Percentiles rank a stretch among this genome's conserved stretches.
Conservation (phyloP, 2,797 vertebrate species). For the Enteromius fasciolatus region DNA sequence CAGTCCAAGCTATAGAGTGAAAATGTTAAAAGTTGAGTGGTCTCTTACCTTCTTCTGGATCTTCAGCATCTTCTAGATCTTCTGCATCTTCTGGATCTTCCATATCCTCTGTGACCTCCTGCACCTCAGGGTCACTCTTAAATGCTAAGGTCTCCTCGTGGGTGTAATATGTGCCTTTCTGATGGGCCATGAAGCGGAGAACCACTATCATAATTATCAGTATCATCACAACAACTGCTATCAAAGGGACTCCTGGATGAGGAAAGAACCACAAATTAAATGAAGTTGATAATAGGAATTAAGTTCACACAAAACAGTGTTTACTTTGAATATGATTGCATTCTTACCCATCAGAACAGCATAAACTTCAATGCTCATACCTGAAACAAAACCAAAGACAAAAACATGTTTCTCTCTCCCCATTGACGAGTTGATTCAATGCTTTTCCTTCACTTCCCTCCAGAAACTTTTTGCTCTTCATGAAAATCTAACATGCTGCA, state of each 20-base stretch:
- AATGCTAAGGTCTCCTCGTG: conserved; percentile 77
- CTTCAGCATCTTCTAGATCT: background rate
- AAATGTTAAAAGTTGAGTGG: background rate
- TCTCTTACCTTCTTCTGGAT: conserved; percentile 7
- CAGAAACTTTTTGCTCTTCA: background rate
- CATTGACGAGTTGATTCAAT: background rate
- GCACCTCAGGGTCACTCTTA: conserved; percentile 73
- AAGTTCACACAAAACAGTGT: background rate
- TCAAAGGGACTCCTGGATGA: conserved; percentile 50
- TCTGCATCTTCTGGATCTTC: conserved; percentile 68
- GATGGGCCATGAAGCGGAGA: conserved; percentile 74
- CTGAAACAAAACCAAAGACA: conserved; percentile 26
- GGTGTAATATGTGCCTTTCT: conserved; percentile 88
- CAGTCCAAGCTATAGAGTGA: background rate
- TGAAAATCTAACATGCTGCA: background rate
- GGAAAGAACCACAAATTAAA: conserved; percentile 68
- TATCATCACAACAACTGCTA: conserved; percentile 68
- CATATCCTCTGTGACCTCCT: conserved; percentile 69
- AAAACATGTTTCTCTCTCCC: background rate
- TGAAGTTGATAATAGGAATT: background rate
- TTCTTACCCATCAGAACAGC: conserved; percentile 20
- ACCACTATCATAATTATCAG: conserved; percentile 72
- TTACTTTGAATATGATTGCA: background rate
- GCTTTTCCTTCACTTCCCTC: background rate
- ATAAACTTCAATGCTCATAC: background rate